A percentile compares a stretch with the other conserved stretches of the same genome.
phyloP scores from a whole-genome alignment of 2,888 invertebrate genomes.

The Deroplatys truncata region DNA sequence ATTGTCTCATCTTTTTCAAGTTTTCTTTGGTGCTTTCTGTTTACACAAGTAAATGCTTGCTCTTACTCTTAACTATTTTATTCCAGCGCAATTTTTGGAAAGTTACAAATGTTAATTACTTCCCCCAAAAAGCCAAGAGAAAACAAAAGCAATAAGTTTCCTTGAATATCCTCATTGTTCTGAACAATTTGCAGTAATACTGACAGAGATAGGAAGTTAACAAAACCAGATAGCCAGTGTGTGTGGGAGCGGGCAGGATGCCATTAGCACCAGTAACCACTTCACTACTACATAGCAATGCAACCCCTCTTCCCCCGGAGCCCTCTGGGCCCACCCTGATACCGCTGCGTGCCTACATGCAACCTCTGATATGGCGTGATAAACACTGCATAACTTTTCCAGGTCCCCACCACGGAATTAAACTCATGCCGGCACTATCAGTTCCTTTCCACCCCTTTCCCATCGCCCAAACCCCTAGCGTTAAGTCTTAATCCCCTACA shows the following conservation, averaged over 20 bases:
- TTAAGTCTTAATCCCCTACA: conserved; percentile 5
- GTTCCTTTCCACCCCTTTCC: background rate
- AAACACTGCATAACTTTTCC: conserved; percentile 13
- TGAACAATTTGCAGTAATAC: background rate
- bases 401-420: background rate
- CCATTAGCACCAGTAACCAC: conserved; percentile 1
- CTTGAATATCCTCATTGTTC: background rate
- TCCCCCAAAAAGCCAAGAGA: background rate
- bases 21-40: no score
- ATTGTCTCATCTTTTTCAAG: no score
- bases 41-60: background rate
- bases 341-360: background rate
- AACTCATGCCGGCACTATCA: conserved; percentile 4
- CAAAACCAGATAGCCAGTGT: background rate
- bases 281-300: background rate
- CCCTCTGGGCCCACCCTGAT: background rate
- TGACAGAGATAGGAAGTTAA: background rate
- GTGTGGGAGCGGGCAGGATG: background rate
- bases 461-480: background rate
- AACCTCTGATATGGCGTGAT: conserved; percentile 5
- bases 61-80: background rate
- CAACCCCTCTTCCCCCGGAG: background rate
- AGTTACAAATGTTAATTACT: background rate
- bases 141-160: background rate
- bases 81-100: background rate